These are phyloP conservation scores for Aegithalos caudatus DNA, from an alignment of 2,113 vertebrate genomes.

Conservation along the genomic window DNA sequence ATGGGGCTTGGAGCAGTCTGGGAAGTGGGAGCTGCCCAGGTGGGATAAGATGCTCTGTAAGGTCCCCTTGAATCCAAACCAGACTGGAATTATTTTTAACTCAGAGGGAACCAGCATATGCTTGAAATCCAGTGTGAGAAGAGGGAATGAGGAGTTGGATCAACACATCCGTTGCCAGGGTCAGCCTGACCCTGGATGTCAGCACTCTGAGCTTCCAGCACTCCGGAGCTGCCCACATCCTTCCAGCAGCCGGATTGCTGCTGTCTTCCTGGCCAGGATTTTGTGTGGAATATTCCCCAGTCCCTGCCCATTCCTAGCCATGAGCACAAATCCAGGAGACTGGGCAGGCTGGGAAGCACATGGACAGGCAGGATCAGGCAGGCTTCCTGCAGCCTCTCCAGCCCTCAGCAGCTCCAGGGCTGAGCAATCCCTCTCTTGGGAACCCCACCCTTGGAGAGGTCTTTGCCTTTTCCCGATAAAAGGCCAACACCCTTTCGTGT, in stretches of 20 bases:
- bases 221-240: not conserved
- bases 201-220: no score
- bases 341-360: not conserved
- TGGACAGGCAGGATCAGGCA: not conserved
- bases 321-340: not conserved
- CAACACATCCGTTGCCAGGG: not conserved
- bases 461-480: not conserved
- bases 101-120: not conserved
- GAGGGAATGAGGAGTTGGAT: not conserved
- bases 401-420: not conserved
- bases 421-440: not conserved
- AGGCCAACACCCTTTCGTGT: not conserved
- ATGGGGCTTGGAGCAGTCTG: not conserved
- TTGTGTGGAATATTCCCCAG: not conserved
- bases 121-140: not conserved
- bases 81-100: not conserved
- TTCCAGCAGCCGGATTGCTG: not conserved
- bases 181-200: not conserved
- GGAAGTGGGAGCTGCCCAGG: not conserved
- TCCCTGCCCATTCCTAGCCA: not conserved
- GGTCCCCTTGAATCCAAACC: not conserved
- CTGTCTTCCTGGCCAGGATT: accelerated
- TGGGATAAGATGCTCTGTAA: not conserved
- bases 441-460: not conserved
- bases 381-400: not conserved